Evolutionary conservation across 2,113 vertebrate species (phyloP).

Genomic region (Cinclus cinclus): DNA sequence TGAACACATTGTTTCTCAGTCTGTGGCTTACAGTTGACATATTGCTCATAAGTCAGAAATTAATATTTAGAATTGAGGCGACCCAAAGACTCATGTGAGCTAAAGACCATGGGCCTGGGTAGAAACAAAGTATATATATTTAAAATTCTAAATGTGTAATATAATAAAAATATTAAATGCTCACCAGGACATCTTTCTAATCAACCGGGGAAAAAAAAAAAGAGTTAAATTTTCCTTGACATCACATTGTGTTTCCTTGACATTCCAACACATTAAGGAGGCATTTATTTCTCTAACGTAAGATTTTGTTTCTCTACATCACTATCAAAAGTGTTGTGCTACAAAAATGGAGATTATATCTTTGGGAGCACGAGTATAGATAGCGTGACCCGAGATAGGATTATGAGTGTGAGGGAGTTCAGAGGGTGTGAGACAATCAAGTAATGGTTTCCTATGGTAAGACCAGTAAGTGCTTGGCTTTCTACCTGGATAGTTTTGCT

Average conservation of each 20-base stretch:
- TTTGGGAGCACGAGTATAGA: background rate
- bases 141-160: background rate
- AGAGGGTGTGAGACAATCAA: background rate
- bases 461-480: background rate
- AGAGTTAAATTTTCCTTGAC: background rate
- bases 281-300: background rate
- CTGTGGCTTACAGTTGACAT: background rate
- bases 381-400: background rate
- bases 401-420: background rate
- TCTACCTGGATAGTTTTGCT: background rate
- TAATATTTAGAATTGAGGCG: background rate
- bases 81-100: background rate
- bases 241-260: background rate
- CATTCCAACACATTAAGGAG: background rate
- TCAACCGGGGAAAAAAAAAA: background rate
- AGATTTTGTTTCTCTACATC: background rate
- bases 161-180: background rate
- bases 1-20: background rate
- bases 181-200: background rate
- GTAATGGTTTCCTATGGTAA: background rate
- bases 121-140: background rate
- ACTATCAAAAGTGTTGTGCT: background rate
- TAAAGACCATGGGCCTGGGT: background rate
- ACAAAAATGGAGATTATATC: background rate
- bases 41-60: background rate